A percentile compares a stretch with the other conserved stretches of the same genome.
These are phyloP conservation scores for Euura saliciscinereae DNA, from an alignment of 1,140 invertebrate species.

Conservation along the genomic window DNA sequence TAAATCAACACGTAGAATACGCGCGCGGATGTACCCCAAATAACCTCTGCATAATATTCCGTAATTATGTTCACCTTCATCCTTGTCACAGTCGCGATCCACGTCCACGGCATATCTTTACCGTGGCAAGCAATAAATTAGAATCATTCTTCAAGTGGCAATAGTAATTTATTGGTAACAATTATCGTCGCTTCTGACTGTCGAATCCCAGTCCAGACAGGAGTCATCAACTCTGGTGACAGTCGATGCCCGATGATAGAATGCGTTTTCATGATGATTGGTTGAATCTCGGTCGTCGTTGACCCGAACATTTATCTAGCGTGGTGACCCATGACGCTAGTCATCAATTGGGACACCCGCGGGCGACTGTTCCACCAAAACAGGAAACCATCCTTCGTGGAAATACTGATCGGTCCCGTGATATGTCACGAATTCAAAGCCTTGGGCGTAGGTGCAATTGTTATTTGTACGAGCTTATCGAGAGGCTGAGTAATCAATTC, in stretches of 20 bases:
- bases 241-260: conserved; percentile 43
- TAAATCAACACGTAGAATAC: conserved; percentile 62
- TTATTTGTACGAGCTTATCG: neutral
- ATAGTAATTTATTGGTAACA: too few relatives aligned
- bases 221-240: conserved; percentile 3
- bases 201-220: neutral
- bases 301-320: conserved; percentile 52
- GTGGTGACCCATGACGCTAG: conserved; percentile 52
- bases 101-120: too few relatives aligned
- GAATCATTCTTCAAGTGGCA: too few relatives aligned
- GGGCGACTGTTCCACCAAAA: neutral
- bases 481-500: neutral
- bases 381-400: conserved; percentile 1
- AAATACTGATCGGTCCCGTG: neutral
- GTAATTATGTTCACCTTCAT: conserved; percentile 49
- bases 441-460: neutral
- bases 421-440: neutral
- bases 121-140: too few relatives aligned
- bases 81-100: neutral
- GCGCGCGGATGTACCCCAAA: conserved; percentile 59
- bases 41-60: conserved; percentile 61
- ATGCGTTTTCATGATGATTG: conserved; percentile 51
- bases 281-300: conserved; percentile 41
- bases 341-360: conserved; percentile 47
- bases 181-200: too few relatives aligned